Evolutionary conservation across 1,140 invertebrate genomes (phyloP), one percentile per base, ranked within the genome.

Genomic region (Diorhabda carinulata): DNA sequence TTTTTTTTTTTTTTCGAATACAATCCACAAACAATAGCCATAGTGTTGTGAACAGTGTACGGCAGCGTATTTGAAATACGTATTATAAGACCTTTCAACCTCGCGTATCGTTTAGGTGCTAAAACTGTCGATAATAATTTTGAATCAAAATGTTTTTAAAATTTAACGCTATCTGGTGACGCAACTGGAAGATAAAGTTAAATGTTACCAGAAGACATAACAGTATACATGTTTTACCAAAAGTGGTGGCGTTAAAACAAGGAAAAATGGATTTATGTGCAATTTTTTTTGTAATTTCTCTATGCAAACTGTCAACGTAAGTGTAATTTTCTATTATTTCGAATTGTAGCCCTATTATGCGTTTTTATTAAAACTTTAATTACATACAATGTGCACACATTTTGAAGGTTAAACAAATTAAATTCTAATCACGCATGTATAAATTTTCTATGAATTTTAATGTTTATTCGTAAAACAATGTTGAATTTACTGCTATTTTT

Each of bases 131-230:
- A 7, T n/a, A 60, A 10, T 10, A 10, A 43, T 62, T 44, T n/a
- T 64, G 40, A 52, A 47, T 45, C 63, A 56, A 64, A 64, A 47
- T 64, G 63, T 67, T 63, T 41, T 72, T 73, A 60, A 61, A 73
- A 73, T 73, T 73, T 73, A 68, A 64, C 71, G 71, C 71, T 67
- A 64, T 61, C 64, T 72, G 62, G 68, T 73, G 68, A 73, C 71
- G 71, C 64, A 73, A 73, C 58, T 44, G 44, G 66, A 65, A 64
- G 69, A 70, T 67, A 67, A 67, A 69, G 65, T 70, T 66, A 68
- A 73, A 73, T 73, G 69, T 68, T 70, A 73, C 43, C 58, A 58
- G 68, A 73, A 73, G 71, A 73, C 68, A 70, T 57, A 70, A 63
- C 68, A 64, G 68, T 64, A 56, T 73, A 70, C 71, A 73, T 73